These are phyloP conservation scores for Oceanodroma leucorhoa DNA, from an alignment of 2,797 vertebrate genomes.

Conservation along the genomic window DNA sequence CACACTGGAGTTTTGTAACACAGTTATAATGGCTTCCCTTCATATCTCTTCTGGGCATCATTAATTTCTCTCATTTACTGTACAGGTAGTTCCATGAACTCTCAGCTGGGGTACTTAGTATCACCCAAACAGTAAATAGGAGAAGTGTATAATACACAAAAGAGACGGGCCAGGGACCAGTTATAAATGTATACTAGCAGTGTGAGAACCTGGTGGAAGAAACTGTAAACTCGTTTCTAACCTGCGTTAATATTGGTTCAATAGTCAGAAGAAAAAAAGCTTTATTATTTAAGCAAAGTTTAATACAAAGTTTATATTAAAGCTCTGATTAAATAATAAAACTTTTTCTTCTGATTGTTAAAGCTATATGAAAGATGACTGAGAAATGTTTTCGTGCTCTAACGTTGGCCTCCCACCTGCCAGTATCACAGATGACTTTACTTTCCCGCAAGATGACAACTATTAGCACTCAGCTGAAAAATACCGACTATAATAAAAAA, in stretches of 20 bases:
- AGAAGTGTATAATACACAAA: background rate
- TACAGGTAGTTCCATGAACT: background rate
- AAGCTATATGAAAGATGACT: background rate
- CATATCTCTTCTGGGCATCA: background rate
- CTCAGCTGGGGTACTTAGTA: background rate
- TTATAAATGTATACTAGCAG: background rate
- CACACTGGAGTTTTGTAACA: background rate
- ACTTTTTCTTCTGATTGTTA: background rate
- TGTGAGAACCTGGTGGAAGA: background rate
- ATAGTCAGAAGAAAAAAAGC: background rate
- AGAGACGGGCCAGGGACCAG: background rate
- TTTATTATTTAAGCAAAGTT: background rate
- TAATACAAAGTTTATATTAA: background rate
- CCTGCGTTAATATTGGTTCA: background rate
- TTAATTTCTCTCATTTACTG: background rate
- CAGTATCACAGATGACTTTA: background rate
- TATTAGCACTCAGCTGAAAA: background rate
- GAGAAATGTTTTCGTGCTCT: background rate
- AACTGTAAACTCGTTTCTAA: background rate
- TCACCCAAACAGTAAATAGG: background rate
- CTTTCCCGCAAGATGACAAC: background rate
- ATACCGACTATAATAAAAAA: background rate
- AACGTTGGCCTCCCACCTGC: background rate
- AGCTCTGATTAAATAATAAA: background rate
- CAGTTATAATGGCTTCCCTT: background rate